Conservation (phyloP, 2,797 vertebrate genomes). For the Melanotaenia pygmaea region DNA sequence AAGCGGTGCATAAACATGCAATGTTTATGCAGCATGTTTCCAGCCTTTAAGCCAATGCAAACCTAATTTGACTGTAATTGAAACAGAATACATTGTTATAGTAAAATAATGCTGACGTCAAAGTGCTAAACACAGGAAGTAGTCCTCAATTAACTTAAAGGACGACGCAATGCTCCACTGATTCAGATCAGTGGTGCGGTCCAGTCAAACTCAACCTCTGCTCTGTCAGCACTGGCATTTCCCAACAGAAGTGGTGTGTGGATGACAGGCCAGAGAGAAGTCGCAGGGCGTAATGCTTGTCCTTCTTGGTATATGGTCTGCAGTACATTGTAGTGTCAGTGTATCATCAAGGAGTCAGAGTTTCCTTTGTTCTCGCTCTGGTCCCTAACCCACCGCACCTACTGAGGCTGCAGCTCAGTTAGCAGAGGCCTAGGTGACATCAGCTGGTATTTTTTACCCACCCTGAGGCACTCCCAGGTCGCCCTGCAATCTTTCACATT, state of each 20-base stretch:
- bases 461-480: slow-evolving; percentile 71
- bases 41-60: not conserved
- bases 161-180: slow-evolving; percentile 29
- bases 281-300: slow-evolving; percentile 41
- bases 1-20: not conserved
- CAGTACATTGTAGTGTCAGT: slow-evolving; percentile 38
- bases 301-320: slow-evolving; percentile 21
- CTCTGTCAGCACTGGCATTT: slow-evolving; percentile 62
- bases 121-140: not conserved
- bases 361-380: slow-evolving; percentile 57
- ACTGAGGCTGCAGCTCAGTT: slow-evolving; percentile 64
- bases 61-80: not conserved
- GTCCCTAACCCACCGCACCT: slow-evolving; percentile 46
- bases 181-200: slow-evolving; percentile 33
- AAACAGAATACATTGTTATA: not conserved
- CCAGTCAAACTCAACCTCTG: slow-evolving; percentile 35
- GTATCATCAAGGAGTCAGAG: slow-evolving; percentile 63
- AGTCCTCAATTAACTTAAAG: slow-evolving; percentile 16
- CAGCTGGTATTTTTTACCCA: slow-evolving; percentile 77
- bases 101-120: not conserved
- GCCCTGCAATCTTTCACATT: slow-evolving; percentile 82
- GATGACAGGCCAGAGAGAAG: slow-evolving; percentile 63
- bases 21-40: too few relatives aligned
- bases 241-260: slow-evolving; percentile 48
- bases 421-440: slow-evolving; percentile 67